Evolutionary conservation across 2,888 invertebrate species (phyloP), one percentile per base, ranked within the genome.

Genomic region (Macrosiphum euphorbiae): DNA sequence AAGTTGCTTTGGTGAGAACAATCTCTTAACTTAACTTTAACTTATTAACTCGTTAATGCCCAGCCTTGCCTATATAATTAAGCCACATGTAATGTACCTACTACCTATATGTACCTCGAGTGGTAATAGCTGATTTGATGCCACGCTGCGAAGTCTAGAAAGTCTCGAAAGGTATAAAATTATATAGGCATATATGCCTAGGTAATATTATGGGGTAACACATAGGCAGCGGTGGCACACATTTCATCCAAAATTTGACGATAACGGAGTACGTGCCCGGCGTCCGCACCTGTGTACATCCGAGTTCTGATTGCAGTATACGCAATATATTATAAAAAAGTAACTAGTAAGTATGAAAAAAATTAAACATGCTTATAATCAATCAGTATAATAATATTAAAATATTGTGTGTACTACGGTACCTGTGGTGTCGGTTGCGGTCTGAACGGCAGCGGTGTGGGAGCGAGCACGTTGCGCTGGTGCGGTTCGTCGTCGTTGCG

Each of bases 401-500:
- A 55, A 20, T 55, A 55, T 5, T 24, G 5, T 67, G 13, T 16
- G 4, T 16, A 28, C 11, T 41, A n/a, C n/a, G 41, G 44, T 41
- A 55, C 95, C 94, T 92, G 95, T 44, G 92, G 94, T 24, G 94
- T 94, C 0, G 94, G 95, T 55, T 95, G 95, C 26, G 95, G 95
- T 88, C 95, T 94, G 52, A 90, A 85, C n/a, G 94, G 92, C 50
- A 95, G 94, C 8, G 95, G 94, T 10, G 94, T 94, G 28, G 95
- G 95, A 3, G 94, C 94, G 24, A 95, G 95, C 24, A 95, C 94
- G 58, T 95, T 95, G 50, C 90, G 89, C n/a, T 94, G 94, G 86
- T 90, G 95, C 94, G 91, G 95, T 95, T 90, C 95, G 94, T 93
- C 92, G 50, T 94, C 94, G 86, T 94, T 28, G 47, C 86, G 90